phyloP scores from a whole-genome alignment of 1,140 invertebrate species.

The Paraescarpia echinospica region DNA sequence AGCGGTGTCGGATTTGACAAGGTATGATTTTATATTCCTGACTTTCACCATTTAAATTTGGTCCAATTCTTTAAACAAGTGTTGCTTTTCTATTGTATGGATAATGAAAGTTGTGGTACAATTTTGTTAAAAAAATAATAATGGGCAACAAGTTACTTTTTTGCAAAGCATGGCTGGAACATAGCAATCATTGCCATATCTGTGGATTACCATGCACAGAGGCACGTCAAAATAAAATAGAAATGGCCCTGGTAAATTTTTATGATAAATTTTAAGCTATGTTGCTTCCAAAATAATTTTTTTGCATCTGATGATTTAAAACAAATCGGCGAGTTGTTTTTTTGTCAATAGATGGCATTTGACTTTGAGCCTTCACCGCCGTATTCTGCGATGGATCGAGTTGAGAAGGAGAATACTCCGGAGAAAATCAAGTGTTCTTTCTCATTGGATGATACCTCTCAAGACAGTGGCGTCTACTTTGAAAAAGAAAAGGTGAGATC shows the following conservation, averaged over 20 bases:
- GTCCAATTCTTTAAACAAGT: too few species aligned
- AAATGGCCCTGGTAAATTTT: not conserved
- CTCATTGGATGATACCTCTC: slow-evolving; percentile 15
- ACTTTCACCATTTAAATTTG: too few species aligned
- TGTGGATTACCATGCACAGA: too few species aligned
- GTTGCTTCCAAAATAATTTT: not conserved
- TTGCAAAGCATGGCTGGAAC: too few species aligned
- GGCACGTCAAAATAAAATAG: too few species aligned
- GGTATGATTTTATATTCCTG: not conserved
- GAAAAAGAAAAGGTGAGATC: slow-evolving; percentile 16
- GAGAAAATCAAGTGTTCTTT: not conserved
- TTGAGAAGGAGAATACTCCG: not conserved
- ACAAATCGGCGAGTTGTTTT: not conserved
- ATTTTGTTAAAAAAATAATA: too few species aligned
- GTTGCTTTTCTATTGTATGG: too few species aligned
- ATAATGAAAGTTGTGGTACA: too few species aligned
- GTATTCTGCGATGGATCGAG: not conserved
- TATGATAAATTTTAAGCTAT: not conserved
- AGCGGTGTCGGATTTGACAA: not conserved
- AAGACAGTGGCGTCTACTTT: slow-evolving; percentile 12
- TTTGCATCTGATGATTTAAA: not conserved
- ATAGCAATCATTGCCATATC: too few species aligned
- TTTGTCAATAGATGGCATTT: not conserved
- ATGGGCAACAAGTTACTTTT: too few species aligned
- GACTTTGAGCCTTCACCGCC: not conserved